Evolutionary conservation across 2,113 vertebrate species (phyloP), one percentile per base, ranked within the genome.

Genomic region (Theristicus caerulescens): DNA sequence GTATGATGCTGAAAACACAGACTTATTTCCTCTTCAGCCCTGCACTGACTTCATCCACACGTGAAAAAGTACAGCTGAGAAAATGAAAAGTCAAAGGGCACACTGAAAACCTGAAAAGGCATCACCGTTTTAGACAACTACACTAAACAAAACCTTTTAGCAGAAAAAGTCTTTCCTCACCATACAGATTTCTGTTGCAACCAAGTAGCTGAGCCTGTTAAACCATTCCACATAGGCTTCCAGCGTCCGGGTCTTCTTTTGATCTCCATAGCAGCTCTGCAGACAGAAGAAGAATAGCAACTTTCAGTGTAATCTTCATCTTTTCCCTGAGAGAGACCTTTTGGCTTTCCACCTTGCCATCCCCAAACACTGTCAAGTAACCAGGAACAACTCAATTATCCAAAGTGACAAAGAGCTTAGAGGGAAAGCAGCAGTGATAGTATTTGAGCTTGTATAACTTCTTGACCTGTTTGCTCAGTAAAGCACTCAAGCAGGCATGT

Each of bases 171-270:
- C 55, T 38, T 66, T 40, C 74, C 99, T 98, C 91, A 99, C 99
- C 99, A 99, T 98, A 96, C 99, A 99, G 95, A 99, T 99, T 97
- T 99, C 99, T 18, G 99, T 99, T 7, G 99, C 99, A 72, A 99
- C 99, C 97, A 99, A 94, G 97, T 99, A 99, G 92, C 99, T 99
- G 84, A 99, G 98, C 61, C 99, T 98, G 98, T 99, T 99, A 97
- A 99, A 99, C 99, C 99, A 99, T 66, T 99, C 99, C 44, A 99
- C 99, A 0, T 99, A 99, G 1, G 99, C 99, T 96, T 99, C 98
- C 86, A 99, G 98, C 86, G 99, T 99, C 24, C 98, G 98, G 42
- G 99, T 98, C 96, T 99, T 99, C 98, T 99, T 99, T 89, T 74
- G 96, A 70, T 99, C 98, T 19, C 97, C 96, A 6, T 98, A 99